Percentiles rank a stretch among this genome's conserved stretches.
These are phyloP conservation scores for Erynnis tages DNA, from an alignment of 2,888 invertebrate genomes.

Conservation along the genomic window DNA sequence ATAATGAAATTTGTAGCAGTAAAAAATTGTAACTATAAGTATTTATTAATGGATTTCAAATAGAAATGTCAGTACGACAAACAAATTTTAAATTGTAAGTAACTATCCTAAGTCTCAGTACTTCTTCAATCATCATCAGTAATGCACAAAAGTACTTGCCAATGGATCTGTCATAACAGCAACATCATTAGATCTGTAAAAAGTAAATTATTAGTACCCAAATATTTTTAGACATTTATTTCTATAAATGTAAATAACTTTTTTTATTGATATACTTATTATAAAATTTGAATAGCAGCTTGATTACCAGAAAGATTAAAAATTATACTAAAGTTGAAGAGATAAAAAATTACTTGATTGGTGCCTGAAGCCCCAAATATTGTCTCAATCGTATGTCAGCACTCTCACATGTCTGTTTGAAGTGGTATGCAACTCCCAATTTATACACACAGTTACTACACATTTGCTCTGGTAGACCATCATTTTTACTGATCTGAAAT, in stretches of 20 bases:
- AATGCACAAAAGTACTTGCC: conserved; percentile 49
- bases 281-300: neutral
- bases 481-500: conserved; percentile 75
- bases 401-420: conserved; percentile 83
- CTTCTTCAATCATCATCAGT: too few relatives aligned
- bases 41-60: too few relatives aligned
- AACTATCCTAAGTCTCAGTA: too few relatives aligned
- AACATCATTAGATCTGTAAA: conserved; percentile 74
- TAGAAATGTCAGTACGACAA: too few relatives aligned
- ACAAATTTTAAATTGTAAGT: too few relatives aligned
- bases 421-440: conserved; percentile 83
- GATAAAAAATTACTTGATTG: conserved; percentile 52
- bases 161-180: conserved; percentile 81
- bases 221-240: too few relatives aligned
- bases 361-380: conserved; percentile 73
- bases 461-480: conserved; percentile 82
- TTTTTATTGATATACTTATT: neutral
- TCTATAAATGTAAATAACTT: too few relatives aligned
- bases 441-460: conserved; percentile 84
- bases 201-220: too few relatives aligned
- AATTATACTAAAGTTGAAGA: neutral
- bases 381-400: conserved; percentile 81
- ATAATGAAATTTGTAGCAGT: too few relatives aligned
- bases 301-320: neutral
- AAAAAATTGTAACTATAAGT: too few relatives aligned